These are phyloP conservation scores for Anticlea derivata DNA, from an alignment of 2,888 invertebrate species.

Conservation along the genomic window DNA sequence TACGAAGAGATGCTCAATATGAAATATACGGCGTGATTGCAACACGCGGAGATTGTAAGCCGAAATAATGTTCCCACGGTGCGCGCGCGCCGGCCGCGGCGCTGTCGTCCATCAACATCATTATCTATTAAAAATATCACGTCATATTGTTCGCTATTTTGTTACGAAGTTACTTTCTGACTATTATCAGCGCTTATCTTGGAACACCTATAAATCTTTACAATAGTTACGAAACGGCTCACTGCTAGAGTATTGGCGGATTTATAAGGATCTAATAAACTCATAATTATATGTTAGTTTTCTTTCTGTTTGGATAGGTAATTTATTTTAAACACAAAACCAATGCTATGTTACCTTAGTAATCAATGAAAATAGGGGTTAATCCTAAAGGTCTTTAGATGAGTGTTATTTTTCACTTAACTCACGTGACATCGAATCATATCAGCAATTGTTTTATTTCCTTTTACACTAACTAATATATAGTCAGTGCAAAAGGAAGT, in stretches of 20 bases:
- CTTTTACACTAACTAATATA: too few species aligned
- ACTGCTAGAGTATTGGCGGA: slow-evolving; percentile 3
- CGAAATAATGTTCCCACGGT: slow-evolving; percentile 81
- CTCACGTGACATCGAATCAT: too few species aligned
- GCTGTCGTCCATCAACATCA: slow-evolving; percentile 81
- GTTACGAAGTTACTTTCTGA: slow-evolving; percentile 75
- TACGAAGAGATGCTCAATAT: slow-evolving; percentile 41
- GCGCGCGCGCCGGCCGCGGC: slow-evolving; percentile 55
- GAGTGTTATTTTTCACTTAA: too few species aligned
- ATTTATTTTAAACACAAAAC: too few species aligned
- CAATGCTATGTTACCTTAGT: too few species aligned
- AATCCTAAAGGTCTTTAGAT: too few species aligned
- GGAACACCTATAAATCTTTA: slow-evolving; percentile 75
- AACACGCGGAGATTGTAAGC: slow-evolving; percentile 68
- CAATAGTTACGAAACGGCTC: slow-evolving; percentile 66
- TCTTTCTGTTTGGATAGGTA: too few species aligned
- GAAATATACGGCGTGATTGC: slow-evolving; percentile 68
- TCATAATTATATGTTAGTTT: too few species aligned
- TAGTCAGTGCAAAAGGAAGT: too few species aligned
- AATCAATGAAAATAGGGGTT: too few species aligned
- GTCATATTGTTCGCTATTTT: slow-evolving; percentile 82
- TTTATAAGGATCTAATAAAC: too few species aligned
- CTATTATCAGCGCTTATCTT: slow-evolving; percentile 71
- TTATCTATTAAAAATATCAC: slow-evolving; percentile 83
- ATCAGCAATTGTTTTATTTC: too few species aligned